These are phyloP conservation scores for Antitype chi DNA, from an alignment of 2,888 invertebrate genomes.

Conservation along the genomic window DNA sequence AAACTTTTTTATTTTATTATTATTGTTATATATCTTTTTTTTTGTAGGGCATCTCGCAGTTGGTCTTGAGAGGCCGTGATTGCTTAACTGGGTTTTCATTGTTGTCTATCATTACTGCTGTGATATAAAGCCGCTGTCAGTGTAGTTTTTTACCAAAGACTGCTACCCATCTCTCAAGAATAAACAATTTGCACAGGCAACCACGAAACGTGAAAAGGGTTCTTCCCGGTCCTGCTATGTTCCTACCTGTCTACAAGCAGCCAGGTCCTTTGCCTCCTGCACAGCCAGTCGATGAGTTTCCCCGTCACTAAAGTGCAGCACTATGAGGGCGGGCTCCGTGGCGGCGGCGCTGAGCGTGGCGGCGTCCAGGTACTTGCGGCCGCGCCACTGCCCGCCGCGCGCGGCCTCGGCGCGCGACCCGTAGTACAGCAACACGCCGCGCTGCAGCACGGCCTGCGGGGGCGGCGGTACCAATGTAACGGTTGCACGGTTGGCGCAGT, in stretches of 20 bases:
- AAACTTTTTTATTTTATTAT: no score
- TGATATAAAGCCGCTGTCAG: background rate
- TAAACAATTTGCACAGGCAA: background rate
- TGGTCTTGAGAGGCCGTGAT: no score
- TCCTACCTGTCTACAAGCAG: slow-evolving; percentile 85
- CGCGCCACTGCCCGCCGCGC: slow-evolving; percentile 89
- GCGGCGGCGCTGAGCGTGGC: slow-evolving; percentile 86
- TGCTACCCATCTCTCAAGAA: background rate
- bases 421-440: slow-evolving; percentile 92
- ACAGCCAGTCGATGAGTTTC: slow-evolving; percentile 90
- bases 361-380: slow-evolving; percentile 92
- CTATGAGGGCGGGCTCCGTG: slow-evolving; percentile 86
- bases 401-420: slow-evolving; percentile 91
- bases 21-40: no score
- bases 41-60: no score
- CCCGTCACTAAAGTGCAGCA: slow-evolving; percentile 90
- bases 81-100: no score
- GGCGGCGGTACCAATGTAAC: no score
- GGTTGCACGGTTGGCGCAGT: no score
- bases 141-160: background rate
- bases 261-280: slow-evolving; percentile 76
- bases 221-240: background rate
- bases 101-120: no score
- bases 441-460: slow-evolving; percentile 91
- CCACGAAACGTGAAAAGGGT: background rate